Evolutionary conservation across 2,797 vertebrate genomes (phyloP), one percentile per base, ranked within the genome.

Genomic region (Holocentrus rufus): DNA sequence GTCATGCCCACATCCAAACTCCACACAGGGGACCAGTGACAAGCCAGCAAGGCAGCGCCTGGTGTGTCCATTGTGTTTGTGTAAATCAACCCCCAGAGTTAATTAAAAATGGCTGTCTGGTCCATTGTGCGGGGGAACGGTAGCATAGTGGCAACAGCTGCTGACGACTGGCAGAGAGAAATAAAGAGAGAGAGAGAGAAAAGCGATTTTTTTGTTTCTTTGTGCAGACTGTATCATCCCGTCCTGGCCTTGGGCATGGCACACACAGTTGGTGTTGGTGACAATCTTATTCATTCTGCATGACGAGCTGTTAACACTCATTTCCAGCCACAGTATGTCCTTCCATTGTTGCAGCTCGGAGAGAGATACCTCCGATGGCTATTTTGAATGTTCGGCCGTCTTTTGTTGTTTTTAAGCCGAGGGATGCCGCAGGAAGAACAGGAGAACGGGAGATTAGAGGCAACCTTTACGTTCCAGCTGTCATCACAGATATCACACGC

Each of bases 31-130:
- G 64, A 39, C 10, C 39, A 47, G 1, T 77, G 80, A 86, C 83
- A 78, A 78, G 77, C 64, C 78, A 71, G 60, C 69, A 61, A 62
- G 73, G 65, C 85, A 61, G 72, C 78, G 81, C 65, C 69, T 78
- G 73, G 83, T 76, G 74, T 69, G 65, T 60, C 77, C 76, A 87
- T 87, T 89, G 78, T 89, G 75, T 81, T 82, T 67, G 84, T 84
- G 83, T 86, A 84, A 87, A 82, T 86, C 77, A 66, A 80, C 5
- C 49, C 64, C 50, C 57, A n/a, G 59, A 77, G 81, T 79, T 83
- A 58, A 88, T 89, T 88, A 78, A 87, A 74, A 70, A 87, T 83
- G 76, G 65, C 70, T 0, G 63, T 39, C 68, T 73, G 81, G 14
- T 57, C 76, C 53, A 75, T 85, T 89, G 81, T 86, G 71, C 23